Conservation (phyloP, 1,140 invertebrate species). For the Camponotus floridanus region DNA sequence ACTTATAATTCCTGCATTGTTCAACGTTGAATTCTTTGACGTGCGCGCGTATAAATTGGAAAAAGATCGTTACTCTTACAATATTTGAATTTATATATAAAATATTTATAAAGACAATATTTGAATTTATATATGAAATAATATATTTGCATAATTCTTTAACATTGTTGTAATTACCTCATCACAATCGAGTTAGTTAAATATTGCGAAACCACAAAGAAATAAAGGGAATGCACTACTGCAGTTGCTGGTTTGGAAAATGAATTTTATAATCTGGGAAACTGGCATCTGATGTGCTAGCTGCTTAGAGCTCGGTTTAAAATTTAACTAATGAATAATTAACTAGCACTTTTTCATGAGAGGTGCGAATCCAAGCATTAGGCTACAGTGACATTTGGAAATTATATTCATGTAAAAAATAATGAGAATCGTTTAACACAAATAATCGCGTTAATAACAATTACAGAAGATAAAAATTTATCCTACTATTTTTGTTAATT, state of each 20-base stretch:
- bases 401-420: neutral
- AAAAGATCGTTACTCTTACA: neutral
- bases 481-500: neutral
- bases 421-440: neutral
- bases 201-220: neutral
- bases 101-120: too few relatives aligned
- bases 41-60: neutral
- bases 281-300: conserved; percentile 45
- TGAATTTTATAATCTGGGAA: conserved; percentile 62
- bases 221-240: conserved; percentile 12
- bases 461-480: neutral
- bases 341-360: conserved; percentile 15
- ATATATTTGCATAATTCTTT: neutral
- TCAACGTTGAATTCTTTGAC: conserved; percentile 2
- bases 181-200: neutral
- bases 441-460: neutral
- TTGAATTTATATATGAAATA: neutral
- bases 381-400: conserved; percentile 1
- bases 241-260: conserved; percentile 33
- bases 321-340: conserved; percentile 61
- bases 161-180: neutral
- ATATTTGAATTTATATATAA: neutral
- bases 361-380: conserved; percentile 7
- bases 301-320: conserved; percentile 44
- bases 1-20: conserved; percentile 19